phyloP scores from a whole-genome alignment of 2,797 vertebrate genomes.

The Syngnathus rostellatus region DNA sequence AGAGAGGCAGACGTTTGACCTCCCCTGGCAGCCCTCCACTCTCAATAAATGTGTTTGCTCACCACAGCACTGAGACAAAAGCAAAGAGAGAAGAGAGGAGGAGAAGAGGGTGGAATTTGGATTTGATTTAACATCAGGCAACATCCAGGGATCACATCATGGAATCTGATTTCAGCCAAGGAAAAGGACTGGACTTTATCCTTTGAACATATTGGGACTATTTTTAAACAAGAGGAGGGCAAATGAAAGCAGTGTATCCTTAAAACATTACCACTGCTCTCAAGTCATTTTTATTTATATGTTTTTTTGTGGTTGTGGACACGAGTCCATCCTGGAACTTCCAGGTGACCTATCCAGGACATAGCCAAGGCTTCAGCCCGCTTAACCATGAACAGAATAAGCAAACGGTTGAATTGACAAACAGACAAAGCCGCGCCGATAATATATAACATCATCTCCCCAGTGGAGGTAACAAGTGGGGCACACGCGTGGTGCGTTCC shows the following conservation, averaged over 20 bases:
- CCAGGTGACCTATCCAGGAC: not conserved
- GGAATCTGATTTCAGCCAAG: slow-evolving; percentile 35
- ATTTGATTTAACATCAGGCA: slow-evolving; percentile 36
- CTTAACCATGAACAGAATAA: slow-evolving; percentile 1
- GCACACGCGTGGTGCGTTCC: slow-evolving; percentile 18
- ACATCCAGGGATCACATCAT: slow-evolving; percentile 39
- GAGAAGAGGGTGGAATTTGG: slow-evolving; percentile 10
- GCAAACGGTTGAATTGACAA: not conserved
- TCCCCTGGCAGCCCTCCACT: slow-evolving; percentile 59
- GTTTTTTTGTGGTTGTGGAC: not conserved
- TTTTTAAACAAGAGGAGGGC: not conserved
- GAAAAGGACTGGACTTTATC: not conserved
- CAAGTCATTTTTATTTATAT: too few relatives aligned
- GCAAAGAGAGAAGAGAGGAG: slow-evolving; percentile 36
- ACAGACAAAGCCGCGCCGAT: slow-evolving; percentile 3
- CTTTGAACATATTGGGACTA: not conserved
- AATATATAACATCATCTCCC: not conserved
- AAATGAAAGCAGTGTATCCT: not conserved
- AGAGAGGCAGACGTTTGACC: slow-evolving; percentile 61
- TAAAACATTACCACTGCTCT: not conserved
- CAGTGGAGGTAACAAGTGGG: slow-evolving; percentile 1
- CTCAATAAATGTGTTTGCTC: slow-evolving; percentile 56
- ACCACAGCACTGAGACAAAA: slow-evolving; percentile 30
- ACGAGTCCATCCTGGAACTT: not conserved
- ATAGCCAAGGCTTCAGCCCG: not conserved